Evolutionary conservation across 2,888 invertebrate genomes (phyloP).

Genomic region (Ochlodes sylvanus): DNA sequence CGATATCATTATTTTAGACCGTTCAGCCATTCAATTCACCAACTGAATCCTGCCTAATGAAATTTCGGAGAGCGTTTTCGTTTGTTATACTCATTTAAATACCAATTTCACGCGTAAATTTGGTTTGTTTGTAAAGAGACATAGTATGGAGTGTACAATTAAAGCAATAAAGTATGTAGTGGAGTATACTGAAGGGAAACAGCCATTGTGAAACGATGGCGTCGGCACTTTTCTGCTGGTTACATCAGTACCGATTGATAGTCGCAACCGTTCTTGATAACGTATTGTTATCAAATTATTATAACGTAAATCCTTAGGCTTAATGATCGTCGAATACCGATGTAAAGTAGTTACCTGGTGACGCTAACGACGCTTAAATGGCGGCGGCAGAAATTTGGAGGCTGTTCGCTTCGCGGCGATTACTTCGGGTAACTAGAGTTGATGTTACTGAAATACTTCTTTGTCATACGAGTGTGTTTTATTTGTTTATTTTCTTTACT

Average conservation of each 20-base stretch:
- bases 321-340: conserved; percentile 12
- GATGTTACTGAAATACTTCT: conserved; percentile 64
- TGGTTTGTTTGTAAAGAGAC: no score
- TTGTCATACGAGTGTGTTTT: conserved; percentile 67
- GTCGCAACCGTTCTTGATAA: neutral
- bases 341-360: conserved; percentile 49
- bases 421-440: conserved; percentile 68
- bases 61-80: no score
- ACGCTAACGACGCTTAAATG: conserved; percentile 65
- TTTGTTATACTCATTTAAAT: no score
- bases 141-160: no score
- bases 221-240: neutral
- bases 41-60: neutral
- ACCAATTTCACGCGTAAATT: no score
- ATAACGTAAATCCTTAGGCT: conserved; percentile 10
- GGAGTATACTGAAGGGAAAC: conserved; percentile 4
- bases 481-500: conserved; percentile 67
- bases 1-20: neutral
- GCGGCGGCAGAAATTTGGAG: conserved; percentile 85
- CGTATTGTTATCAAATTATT: neutral
- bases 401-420: conserved; percentile 83
- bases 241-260: conserved; percentile 4
- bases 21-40: neutral
- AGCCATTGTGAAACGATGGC: conserved; percentile 22
- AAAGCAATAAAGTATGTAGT: no score